Evolutionary conservation across 2,113 vertebrate species (phyloP).

Genomic region (Penelope pileata): DNA sequence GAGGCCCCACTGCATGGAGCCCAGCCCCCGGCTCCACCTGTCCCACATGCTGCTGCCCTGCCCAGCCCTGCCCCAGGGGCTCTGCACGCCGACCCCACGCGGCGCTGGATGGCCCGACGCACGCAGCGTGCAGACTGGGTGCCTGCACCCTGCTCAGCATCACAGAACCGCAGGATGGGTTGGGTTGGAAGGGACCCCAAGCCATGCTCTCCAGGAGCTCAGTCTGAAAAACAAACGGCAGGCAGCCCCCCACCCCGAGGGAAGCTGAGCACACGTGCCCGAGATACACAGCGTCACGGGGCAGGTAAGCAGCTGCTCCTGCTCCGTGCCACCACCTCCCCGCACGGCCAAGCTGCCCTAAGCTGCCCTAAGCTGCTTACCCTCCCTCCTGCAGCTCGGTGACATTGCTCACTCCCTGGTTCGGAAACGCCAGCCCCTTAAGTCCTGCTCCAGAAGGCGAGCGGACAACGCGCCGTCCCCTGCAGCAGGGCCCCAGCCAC

Average conservation of each 20-base stretch:
- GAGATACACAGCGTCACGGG: constrained; percentile 19
- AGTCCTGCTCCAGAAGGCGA: neutral
- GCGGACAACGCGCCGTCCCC: neutral
- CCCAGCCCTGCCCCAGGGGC: too few relatives aligned
- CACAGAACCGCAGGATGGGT: too few relatives aligned
- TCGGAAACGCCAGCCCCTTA: neutral
- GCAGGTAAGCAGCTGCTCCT: constrained; percentile 57
- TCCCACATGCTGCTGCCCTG: too few relatives aligned
- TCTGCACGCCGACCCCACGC: too few relatives aligned
- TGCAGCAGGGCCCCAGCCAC: too few relatives aligned
- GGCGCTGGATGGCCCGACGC: too few relatives aligned
- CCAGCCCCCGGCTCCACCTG: too few relatives aligned
- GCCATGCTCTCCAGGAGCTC: neutral
- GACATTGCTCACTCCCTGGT: neutral
- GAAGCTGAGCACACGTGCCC: neutral
- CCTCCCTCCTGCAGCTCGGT: neutral
- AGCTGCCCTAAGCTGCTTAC: constrained; percentile 10
- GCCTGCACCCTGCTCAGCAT: neutral
- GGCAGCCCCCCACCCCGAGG: neutral
- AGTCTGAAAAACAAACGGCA: neutral
- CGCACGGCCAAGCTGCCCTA: too few relatives aligned
- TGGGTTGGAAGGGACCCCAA: neutral
- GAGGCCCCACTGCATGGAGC: too few relatives aligned
- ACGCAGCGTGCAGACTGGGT: neutral
- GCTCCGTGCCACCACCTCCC: constrained; percentile 42